phyloP scores from a whole-genome alignment of 1,140 invertebrate species.

The Goniozus legneri region DNA sequence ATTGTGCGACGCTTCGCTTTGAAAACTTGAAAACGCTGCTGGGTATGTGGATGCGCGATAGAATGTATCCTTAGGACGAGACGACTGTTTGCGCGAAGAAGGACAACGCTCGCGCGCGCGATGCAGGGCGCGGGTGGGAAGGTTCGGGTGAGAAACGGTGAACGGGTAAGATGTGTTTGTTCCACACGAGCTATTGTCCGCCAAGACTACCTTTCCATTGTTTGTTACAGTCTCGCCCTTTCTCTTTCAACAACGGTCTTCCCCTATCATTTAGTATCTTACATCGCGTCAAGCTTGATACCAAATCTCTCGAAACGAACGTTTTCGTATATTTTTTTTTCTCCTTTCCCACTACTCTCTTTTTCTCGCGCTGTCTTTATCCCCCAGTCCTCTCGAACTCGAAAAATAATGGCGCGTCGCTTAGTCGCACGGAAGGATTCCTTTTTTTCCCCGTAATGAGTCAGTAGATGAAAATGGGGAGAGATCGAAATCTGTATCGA shows the following conservation, averaged over 20 bases:
- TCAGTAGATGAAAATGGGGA: no score
- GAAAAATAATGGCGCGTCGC: no score
- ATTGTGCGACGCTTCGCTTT: neutral
- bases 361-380: neutral
- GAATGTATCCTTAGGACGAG: neutral
- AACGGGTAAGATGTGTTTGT: slow-evolving; percentile 48
- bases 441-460: neutral
- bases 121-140: neutral
- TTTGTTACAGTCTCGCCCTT: slow-evolving; percentile 43
- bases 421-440: neutral
- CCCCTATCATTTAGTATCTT: slow-evolving; percentile 31
- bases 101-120: neutral
- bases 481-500: no score
- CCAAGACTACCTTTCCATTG: slow-evolving; percentile 46
- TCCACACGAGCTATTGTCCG: slow-evolving; percentile 51
- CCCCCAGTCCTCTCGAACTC: no score
- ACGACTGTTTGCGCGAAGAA: neutral
- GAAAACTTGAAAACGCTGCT: neutral
- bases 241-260: slow-evolving; percentile 25
- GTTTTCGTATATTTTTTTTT: slow-evolving; percentile 5
- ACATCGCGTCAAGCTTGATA: slow-evolving; percentile 17
- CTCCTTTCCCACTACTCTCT: neutral
- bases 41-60: neutral
- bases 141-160: slow-evolving; percentile 21
- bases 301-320: slow-evolving; percentile 1